Percentiles rank a stretch among this genome's conserved stretches.
Conservation (phyloP, 2,113 vertebrate genomes). For the Microcebus lehilahytsara region DNA sequence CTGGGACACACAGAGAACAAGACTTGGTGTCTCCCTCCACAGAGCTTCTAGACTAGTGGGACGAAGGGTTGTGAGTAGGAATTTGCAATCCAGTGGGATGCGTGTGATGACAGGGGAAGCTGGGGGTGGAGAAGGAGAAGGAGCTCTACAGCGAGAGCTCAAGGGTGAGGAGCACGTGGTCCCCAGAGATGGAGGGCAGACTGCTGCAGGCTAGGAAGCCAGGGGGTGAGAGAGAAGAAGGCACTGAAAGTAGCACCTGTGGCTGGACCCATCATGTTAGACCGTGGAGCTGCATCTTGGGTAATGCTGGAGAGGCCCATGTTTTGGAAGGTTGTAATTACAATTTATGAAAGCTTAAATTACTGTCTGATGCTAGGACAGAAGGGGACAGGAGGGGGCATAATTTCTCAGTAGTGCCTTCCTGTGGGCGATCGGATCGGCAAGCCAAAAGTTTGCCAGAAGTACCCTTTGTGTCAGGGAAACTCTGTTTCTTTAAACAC, state of each 20-base stretch:
- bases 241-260: neutral
- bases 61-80: neutral
- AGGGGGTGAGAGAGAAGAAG: neutral
- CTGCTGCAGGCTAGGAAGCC: no score
- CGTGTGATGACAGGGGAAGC: neutral
- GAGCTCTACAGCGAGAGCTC: neutral
- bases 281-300: neutral
- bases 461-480: neutral
- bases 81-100: neutral
- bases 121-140: no score
- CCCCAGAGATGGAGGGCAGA: neutral
- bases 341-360: no score
- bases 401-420: neutral
- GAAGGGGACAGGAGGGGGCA: neutral
- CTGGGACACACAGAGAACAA: neutral
- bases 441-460: neutral
- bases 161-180: neutral
- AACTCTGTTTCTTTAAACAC: neutral
- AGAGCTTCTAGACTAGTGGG: neutral
- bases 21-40: neutral
- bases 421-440: no score
- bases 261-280: neutral
- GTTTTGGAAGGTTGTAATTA: no score
- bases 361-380: neutral
- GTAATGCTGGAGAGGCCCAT: neutral